These are phyloP conservation scores for Benitochromis conjunctus DNA, from an alignment of 2,113 vertebrate genomes.

Conservation along the genomic window DNA sequence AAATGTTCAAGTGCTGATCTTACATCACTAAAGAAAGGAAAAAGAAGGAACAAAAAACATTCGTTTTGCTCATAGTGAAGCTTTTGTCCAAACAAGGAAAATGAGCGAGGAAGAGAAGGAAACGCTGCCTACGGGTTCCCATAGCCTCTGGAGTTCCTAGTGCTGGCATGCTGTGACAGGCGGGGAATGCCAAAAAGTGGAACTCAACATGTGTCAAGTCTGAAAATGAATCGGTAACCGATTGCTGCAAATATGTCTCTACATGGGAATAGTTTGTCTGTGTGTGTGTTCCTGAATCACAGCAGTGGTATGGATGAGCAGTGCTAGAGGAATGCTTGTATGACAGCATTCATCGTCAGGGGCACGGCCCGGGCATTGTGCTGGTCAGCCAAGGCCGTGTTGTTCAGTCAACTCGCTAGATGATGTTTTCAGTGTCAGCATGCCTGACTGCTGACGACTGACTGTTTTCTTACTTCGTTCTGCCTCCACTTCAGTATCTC, in stretches of 20 bases:
- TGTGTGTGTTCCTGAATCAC: background rate
- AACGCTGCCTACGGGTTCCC: background rate
- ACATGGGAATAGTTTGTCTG: background rate
- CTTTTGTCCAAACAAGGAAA: constrained; percentile 60
- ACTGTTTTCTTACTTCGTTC: background rate
- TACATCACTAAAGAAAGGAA: constrained; percentile 8
- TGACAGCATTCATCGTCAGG: constrained; percentile 16
- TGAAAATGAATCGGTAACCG: background rate
- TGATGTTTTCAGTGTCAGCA: constrained; percentile 8
- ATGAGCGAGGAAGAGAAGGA: constrained; percentile 1
- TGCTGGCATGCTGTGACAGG: background rate
- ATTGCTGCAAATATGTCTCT: background rate
- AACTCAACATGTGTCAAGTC: background rate
- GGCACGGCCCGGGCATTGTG: background rate
- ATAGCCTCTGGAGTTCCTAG: background rate
- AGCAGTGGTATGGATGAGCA: constrained; percentile 13
- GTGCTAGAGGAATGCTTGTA: constrained; percentile 31
- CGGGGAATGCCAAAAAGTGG: background rate
- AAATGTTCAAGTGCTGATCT: constrained; percentile 8
- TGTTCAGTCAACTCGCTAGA: background rate
- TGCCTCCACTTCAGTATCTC: background rate
- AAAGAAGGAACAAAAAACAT: background rate
- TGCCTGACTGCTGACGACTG: constrained; percentile 5
- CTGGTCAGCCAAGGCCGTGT: background rate
- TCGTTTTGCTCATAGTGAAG: background rate